A percentile compares a stretch with the other conserved stretches of the same genome.
phyloP scores from a whole-genome alignment of 2,113 vertebrate species.

The Cettia cetti region DNA sequence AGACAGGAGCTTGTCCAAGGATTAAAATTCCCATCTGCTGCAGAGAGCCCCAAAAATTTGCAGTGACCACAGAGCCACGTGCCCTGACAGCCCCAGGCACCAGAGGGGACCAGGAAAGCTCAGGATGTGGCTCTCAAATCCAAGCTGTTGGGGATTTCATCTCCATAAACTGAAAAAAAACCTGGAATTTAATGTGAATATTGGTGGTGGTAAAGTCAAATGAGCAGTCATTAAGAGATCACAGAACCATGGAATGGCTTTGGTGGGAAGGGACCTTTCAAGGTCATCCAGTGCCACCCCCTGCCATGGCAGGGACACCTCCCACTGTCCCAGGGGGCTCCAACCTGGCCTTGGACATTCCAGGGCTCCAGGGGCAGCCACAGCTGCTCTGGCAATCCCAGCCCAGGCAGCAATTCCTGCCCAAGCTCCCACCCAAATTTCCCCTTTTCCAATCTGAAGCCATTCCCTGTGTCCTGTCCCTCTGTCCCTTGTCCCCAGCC shows the following conservation, averaged over 20 bases:
- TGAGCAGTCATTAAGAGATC: neutral
- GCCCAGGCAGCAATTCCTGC: too few species aligned
- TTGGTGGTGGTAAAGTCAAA: neutral
- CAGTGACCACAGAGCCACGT: neutral
- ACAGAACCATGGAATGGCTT: neutral
- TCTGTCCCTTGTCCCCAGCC: too few species aligned
- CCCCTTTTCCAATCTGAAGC: too few species aligned
- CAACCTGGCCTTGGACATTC: neutral
- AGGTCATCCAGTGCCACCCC: neutral
- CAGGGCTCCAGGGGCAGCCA: too few species aligned
- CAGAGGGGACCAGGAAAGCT: neutral
- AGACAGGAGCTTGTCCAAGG: neutral
- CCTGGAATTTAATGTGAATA: fast-evolving
- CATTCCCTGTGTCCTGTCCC: too few species aligned
- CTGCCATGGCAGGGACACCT: neutral
- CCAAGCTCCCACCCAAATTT: too few species aligned
- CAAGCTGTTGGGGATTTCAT: fast-evolving
- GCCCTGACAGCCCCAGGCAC: neutral
- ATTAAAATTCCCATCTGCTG: neutral
- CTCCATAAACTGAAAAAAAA: neutral
- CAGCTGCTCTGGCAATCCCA: too few species aligned
- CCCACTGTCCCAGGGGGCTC: neutral
- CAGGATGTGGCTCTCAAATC: neutral
- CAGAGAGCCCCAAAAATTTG: neutral
- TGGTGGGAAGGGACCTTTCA: neutral